Conservation (phyloP, 2,797 vertebrate species). For the Muscicapa comitata region DNA sequence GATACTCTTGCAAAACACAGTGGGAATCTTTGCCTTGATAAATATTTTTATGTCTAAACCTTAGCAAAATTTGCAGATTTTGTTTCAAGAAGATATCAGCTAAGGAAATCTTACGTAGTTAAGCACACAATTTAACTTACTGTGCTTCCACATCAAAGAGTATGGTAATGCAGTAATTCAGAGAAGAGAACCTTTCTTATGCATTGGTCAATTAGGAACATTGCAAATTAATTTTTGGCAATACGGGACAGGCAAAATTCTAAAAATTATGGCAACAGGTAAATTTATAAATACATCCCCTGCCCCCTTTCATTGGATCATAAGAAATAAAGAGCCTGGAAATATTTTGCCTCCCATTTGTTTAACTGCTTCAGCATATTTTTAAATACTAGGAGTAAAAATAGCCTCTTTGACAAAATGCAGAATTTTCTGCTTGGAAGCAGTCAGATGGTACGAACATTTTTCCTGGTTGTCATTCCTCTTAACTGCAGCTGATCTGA, state of each 20-base stretch:
- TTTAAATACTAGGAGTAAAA: constrained; percentile 31
- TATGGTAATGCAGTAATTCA: background rate
- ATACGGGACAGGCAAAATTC: background rate
- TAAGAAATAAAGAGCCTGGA: background rate
- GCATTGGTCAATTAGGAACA: background rate
- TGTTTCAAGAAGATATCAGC: background rate
- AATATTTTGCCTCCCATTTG: constrained; percentile 1
- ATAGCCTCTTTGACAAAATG: constrained; percentile 6
- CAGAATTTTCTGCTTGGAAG: constrained; percentile 15
- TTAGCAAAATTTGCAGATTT: background rate
- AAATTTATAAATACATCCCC: background rate
- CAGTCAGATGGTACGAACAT: background rate
- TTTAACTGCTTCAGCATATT: constrained; percentile 34
- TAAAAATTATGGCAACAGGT: background rate
- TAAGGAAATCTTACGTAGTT: background rate
- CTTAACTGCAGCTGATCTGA: background rate
- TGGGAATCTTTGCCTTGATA: background rate
- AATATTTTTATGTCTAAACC: background rate
- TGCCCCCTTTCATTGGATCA: background rate
- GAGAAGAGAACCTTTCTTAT: background rate
- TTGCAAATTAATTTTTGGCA: background rate
- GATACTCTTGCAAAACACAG: background rate
- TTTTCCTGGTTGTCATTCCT: background rate
- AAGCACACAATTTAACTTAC: background rate
- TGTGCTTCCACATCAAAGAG: background rate